Evolutionary conservation across 2,113 vertebrate species (phyloP), one percentile per base, ranked within the genome.

Genomic region (Cygnus atratus): DNA sequence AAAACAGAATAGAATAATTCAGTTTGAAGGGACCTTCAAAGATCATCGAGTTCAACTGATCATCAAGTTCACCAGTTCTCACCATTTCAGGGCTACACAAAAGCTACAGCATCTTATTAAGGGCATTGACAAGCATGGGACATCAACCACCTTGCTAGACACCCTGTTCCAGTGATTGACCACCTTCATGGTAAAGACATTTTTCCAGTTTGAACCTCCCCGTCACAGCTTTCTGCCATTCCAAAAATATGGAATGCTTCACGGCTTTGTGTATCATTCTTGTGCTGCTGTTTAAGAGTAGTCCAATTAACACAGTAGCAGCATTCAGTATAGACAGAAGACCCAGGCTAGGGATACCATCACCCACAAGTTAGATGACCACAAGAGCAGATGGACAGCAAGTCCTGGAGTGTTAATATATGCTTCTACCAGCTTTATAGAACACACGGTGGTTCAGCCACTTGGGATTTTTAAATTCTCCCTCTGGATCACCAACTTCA

Each of bases 221-320:
- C 24, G 7, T 24, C 22, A 25, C 50, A 52, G 50, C 22, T 52
- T 52, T 52, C 22, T 52, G 50, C 50, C 50, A 25, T 52, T 52
- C 50, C 22, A 52, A 90, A 95, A 87, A 72, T 61, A 28, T 59
- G 73, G 84, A 95, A 96, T 95, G 86, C 94, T 96, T 98, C 86
- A 84, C 78, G 82, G 97, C 94, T 93, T 94, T 97, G 75, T 73
- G 43, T 91, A 93, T 94, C 93, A 97, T 94, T 92, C 92, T 94
- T 96, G 88, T 35, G 41, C 93, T 22, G 9, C 21, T 48, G 20
- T 48, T 21, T 48, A 48, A 54, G 11, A 71, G 33, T 35, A 54
- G 29, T 33, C 89, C 70, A 59, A 25, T 21, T 37, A 66, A 78
- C 15, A 91, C 24, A 84, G 43, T 2, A 79, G 61, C 35, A 79